Evolutionary conservation across 1,140 invertebrate species (phyloP), one percentile per base, ranked within the genome.

Genomic region (Pachypeltis micranthus): DNA sequence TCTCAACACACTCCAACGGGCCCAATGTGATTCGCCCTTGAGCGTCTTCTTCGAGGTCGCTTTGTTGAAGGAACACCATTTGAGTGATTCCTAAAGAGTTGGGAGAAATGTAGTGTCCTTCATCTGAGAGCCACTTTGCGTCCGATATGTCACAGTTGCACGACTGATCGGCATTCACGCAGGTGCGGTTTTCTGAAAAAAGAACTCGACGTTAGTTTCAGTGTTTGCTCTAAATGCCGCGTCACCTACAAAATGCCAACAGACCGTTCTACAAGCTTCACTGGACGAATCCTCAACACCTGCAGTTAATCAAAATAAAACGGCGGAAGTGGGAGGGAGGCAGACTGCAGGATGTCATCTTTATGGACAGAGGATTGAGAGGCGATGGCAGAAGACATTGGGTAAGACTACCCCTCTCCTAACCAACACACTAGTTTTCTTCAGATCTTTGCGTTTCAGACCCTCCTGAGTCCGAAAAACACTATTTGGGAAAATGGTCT

Each of bases 1-100:
- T 93, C 81, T 95, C 92, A 54, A 94, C 91, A 75, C 93, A 96
- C 74, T 93, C 88, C 56, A 96, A 76, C 12, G 91, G 90, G 2
- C 92, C 92, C 14, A 96, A 74, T 0, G 90, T 93, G 10, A 96
- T 88, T 66, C 90, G 79, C 1, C 88, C 92, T 64, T 86, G 83
- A 0, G 90, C 88, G 72, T 91, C 85, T 64, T 85, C 81, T 60
- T 85, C 82, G 57, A 92, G 76, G 72, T 91, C 84, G 65, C 85
- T 84, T 69, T 93, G 89, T 70, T 93, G 91, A 24, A 93, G 72
- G 69, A 95, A 92, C 59, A 88, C 86, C 84, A 96, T 90, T 71
- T 90, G 84, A 1, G 86, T 93, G 16, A 96, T 89, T 23, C 91
- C 92, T 55, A 96, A 77, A 69, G 90, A 89, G 65, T 82, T 80